These are phyloP conservation scores for Otocyon megalotis DNA, from an alignment of 2,113 vertebrate species.

Conservation along the genomic window DNA sequence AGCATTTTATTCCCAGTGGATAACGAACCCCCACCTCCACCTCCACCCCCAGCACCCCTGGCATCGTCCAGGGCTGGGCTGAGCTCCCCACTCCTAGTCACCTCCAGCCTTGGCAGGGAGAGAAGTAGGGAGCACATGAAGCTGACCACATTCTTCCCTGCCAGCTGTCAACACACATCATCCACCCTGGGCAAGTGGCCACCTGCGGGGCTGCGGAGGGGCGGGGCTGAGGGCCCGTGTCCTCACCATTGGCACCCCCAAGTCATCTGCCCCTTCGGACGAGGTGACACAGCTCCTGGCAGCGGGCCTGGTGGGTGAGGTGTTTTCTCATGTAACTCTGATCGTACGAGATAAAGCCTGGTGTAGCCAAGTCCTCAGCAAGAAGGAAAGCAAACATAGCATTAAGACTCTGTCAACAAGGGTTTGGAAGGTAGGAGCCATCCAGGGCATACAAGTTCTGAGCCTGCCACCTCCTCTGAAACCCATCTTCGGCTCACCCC, in stretches of 20 bases:
- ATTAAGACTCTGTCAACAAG: not conserved
- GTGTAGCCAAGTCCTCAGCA: not conserved
- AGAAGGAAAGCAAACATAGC: slow-evolving; percentile 37
- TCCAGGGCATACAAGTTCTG: not conserved
- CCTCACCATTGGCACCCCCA: not conserved
- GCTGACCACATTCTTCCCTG: not conserved
- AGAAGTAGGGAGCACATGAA: not conserved
- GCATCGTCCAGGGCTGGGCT: not conserved
- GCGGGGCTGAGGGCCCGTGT: not conserved
- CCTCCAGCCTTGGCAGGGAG: slow-evolving; percentile 9
- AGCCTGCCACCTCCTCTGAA: not conserved
- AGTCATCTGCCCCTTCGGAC: not conserved
- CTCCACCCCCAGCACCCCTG: not conserved
- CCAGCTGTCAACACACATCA: not conserved
- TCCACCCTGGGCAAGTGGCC: slow-evolving; percentile 45
- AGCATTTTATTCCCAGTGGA: not conserved
- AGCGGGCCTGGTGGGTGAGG: not conserved
- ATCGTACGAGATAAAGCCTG: not conserved
- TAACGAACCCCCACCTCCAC: not conserved
- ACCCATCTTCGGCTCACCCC: not conserved
- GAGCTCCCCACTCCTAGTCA: not conserved
- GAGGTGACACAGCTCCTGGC: not conserved
- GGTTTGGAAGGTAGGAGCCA: not conserved
- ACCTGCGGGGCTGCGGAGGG: not conserved
- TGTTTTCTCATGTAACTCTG: not conserved